phyloP scores from a whole-genome alignment of 1,140 invertebrate species.

The Trachelipus rathkii region DNA sequence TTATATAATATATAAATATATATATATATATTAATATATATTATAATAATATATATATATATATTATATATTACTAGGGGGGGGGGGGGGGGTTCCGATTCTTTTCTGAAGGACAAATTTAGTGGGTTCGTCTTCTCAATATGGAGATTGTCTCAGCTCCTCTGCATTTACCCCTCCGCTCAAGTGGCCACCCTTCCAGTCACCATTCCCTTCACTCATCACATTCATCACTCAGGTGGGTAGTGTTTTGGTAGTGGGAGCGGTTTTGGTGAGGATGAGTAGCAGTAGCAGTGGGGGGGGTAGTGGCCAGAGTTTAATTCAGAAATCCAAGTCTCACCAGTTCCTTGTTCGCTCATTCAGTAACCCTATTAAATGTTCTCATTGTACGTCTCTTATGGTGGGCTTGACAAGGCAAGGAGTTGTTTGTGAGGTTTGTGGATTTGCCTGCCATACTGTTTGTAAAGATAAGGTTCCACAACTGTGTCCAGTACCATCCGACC shows the following conservation, averaged over 20 bases:
- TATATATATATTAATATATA: no score
- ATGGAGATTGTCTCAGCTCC: constrained; percentile 43
- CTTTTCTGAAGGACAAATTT: constrained; percentile 30
- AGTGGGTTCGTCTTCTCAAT: constrained; percentile 38
- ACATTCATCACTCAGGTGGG: constrained; percentile 26
- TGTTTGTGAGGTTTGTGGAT: constrained; percentile 92
- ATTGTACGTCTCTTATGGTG: constrained; percentile 94
- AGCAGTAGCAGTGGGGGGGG: constrained; percentile 6
- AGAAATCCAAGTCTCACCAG: constrained; percentile 70
- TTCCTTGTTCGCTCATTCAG: constrained; percentile 91
- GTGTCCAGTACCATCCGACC: constrained; percentile 90
- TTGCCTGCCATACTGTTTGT: constrained; percentile 92
- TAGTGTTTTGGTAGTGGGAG: constrained; percentile 34
- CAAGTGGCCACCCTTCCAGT: neutral
- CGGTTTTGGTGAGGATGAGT: constrained; percentile 7
- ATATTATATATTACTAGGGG: no score
- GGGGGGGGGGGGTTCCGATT: no score
- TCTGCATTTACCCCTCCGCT: constrained; percentile 33
- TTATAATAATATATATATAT: no score
- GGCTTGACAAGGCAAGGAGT: constrained; percentile 78
- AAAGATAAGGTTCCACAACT: constrained; percentile 85
- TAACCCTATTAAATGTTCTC: constrained; percentile 93
- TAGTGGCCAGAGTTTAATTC: constrained; percentile 3
- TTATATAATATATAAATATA: no score
- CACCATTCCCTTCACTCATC: constrained; percentile 28